Evolutionary conservation across 2,888 invertebrate genomes (phyloP).

Genomic region (Epirrita christyi): DNA sequence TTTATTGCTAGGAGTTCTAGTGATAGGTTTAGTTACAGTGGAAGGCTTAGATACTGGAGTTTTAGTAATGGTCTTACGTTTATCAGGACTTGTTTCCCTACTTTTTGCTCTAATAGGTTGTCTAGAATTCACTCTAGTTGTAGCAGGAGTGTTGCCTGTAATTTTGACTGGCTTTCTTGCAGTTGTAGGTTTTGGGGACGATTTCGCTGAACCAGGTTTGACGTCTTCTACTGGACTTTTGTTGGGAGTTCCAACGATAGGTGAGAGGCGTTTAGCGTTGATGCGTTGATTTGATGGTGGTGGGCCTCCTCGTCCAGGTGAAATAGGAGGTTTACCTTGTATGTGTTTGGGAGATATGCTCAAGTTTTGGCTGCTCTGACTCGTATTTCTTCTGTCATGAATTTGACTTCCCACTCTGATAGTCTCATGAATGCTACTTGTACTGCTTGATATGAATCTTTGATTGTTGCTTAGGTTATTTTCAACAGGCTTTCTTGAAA

Average conservation of each 20-base stretch:
- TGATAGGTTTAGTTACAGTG: constrained; percentile 54
- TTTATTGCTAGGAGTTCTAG: constrained; percentile 62
- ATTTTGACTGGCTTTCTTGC: constrained; percentile 65
- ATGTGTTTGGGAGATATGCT: constrained; percentile 66
- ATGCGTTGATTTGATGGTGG: constrained; percentile 76
- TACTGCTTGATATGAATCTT: constrained; percentile 76
- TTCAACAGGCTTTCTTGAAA: constrained; percentile 53
- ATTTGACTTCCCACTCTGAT: constrained; percentile 71
- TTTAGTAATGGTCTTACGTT: constrained; percentile 57
- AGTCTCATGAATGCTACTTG: constrained; percentile 78
- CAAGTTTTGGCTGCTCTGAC: constrained; percentile 74
- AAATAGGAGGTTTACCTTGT: constrained; percentile 79
- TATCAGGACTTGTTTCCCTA: constrained; percentile 75
- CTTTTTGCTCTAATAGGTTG: constrained; percentile 70
- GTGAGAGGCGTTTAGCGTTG: constrained; percentile 77
- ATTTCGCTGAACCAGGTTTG: constrained; percentile 53
- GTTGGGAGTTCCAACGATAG: constrained; percentile 79
- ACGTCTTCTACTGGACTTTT: constrained; percentile 75
- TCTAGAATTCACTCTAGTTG: constrained; percentile 75
- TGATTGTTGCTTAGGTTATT: constrained; percentile 65
- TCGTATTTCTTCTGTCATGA: constrained; percentile 69
- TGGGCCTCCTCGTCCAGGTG: constrained; percentile 75
- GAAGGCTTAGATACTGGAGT: constrained; percentile 50
- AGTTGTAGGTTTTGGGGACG: constrained; percentile 52
- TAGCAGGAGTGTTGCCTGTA: constrained; percentile 67